Base-by-base conservation (phyloP, 2,797 vertebrate species). In the Bufotes viridis region DNA sequence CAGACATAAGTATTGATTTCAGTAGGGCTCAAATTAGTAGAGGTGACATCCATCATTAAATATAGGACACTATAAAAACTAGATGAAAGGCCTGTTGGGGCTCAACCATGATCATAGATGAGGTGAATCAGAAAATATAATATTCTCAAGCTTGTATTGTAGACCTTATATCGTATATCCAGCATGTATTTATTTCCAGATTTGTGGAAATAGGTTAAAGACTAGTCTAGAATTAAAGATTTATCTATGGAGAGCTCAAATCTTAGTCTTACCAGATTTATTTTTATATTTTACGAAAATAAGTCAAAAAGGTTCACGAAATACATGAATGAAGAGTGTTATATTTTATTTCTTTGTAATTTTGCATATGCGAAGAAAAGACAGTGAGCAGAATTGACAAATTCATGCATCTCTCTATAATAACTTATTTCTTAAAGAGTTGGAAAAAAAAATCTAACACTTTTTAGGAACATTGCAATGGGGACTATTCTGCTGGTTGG, bases 391-490 rank as follows among this genome's bases (percentile, higher is more conserved):
- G 63, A 86, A 69, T 58, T 63, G 53, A 80, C 51, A 65, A 58
- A 60, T 67, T 72, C 74, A 57, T 22, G 26, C 26, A 67, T 84
- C 63, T 70, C 61, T 58, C 70, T 63, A 82, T 87, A 61, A 53
- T 78, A 57, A 81, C 51, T 67, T 49, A 78, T 78, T 78, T 87
- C 53, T 83, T 82, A 70, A 88, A 60, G 76, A 84, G 63, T 65
- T 74, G 76, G 29, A 84, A 84, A 80, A 76, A 76, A 60, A 65
- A 63, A 84, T 88, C 65, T 84, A 88, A 80, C 82, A 88, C 81
- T 88, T 78, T 87, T 88, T 58, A 88, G 87, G 74, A 83, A 84
- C 67, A 84, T 84, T 88, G 80, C 87, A 63, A 74, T 88, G 34
- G 81, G 34, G 55, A 80, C 57, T 80, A 49, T 63, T 80, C 65